Evolutionary conservation across 1,140 invertebrate genomes (phyloP).

Genomic region (Drosophila arawakana): DNA sequence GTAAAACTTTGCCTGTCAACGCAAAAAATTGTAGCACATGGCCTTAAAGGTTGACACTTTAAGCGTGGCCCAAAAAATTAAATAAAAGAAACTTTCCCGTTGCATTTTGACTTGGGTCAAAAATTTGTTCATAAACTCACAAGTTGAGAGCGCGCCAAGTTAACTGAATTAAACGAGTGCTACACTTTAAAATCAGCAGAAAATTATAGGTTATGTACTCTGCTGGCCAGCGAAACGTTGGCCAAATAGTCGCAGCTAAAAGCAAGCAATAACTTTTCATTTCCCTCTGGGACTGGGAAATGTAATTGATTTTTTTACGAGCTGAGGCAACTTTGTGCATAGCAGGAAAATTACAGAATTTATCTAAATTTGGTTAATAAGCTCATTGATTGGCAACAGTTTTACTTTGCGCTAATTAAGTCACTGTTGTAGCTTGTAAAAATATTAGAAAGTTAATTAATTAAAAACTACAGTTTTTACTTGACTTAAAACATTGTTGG

Average conservation of each 20-base stretch:
- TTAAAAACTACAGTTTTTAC: background rate
- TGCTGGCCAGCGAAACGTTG: slow-evolving; percentile 18
- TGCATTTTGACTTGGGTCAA: slow-evolving; percentile 56
- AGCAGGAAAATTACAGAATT: background rate
- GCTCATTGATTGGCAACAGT: slow-evolving; percentile 2
- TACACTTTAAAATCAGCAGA: slow-evolving; percentile 52
- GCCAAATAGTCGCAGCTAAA: slow-evolving; percentile 53
- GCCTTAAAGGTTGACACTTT: slow-evolving; percentile 55
- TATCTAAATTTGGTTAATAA: slow-evolving; percentile 14
- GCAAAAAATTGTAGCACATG: slow-evolving; percentile 19
- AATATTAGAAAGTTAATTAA: background rate
- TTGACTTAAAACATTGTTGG: background rate
- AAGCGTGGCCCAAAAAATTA: slow-evolving; percentile 47
- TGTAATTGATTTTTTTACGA: slow-evolving; percentile 71
- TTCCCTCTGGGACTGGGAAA: slow-evolving; percentile 49
- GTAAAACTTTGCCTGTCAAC: slow-evolving; percentile 38
- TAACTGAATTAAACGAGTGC: slow-evolving; percentile 74
- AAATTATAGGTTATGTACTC: slow-evolving; percentile 10
- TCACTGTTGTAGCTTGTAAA: background rate
- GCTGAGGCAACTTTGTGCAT: slow-evolving; percentile 9
- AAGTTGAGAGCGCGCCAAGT: slow-evolving; percentile 48
- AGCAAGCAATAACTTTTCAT: slow-evolving; percentile 75
- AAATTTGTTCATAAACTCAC: slow-evolving; percentile 55
- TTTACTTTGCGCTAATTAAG: background rate
- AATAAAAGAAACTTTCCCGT: slow-evolving; percentile 10